These are phyloP conservation scores for Sprattus sprattus DNA, from an alignment of 2,113 vertebrate genomes.

Conservation along the genomic window DNA sequence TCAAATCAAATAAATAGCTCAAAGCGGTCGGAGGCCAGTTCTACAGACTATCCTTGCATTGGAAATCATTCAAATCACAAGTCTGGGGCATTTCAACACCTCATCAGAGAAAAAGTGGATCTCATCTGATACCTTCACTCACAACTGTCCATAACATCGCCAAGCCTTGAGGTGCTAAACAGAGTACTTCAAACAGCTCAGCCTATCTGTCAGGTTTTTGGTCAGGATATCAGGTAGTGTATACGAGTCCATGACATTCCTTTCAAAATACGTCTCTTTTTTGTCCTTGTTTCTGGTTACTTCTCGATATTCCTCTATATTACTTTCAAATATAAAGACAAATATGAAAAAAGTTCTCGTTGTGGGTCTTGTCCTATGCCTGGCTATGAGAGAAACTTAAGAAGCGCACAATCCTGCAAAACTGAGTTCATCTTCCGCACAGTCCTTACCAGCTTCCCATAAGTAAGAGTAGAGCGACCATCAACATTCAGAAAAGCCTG, in stretches of 20 bases:
- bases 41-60: slow-evolving; percentile 15
- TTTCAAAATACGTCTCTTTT: not conserved
- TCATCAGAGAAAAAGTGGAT: not conserved
- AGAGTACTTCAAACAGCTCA: not conserved
- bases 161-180: slow-evolving; percentile 52
- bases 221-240: not conserved
- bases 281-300: not conserved
- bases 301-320: not conserved
- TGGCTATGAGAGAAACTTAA: not conserved
- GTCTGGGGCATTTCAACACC: not conserved
- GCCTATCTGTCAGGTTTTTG: not conserved
- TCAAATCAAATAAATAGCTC: not conserved
- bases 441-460: not conserved
- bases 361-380: slow-evolving; percentile 12
- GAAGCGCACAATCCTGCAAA: not conserved
- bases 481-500: not conserved
- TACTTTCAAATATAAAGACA: not conserved
- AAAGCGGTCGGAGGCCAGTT: not conserved
- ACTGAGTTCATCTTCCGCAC: not conserved
- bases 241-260: not conserved
- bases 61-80: not conserved
- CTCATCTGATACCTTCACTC: not conserved
- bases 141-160: slow-evolving; percentile 41
- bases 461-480: not conserved
- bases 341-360: not conserved